Evolutionary conservation across 2,113 vertebrate genomes (phyloP).

Genomic region (Myrmecophaga tridactyla): DNA sequence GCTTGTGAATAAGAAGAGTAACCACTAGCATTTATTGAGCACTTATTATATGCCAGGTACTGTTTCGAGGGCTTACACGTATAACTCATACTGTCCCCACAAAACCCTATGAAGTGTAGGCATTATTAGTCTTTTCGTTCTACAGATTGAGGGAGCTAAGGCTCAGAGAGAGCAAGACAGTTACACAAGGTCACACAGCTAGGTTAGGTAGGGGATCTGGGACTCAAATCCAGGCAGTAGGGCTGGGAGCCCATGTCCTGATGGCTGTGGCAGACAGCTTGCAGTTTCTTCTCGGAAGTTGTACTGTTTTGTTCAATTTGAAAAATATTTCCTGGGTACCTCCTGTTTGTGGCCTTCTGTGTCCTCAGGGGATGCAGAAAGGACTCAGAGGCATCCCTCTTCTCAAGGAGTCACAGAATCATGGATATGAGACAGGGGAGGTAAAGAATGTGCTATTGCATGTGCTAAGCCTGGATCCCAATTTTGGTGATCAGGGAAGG

Average conservation of each 20-base stretch:
- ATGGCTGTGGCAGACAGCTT: neutral
- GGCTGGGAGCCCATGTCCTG: neutral
- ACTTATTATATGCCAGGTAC: constrained; percentile 22
- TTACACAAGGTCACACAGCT: neutral
- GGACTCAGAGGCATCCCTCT: neutral
- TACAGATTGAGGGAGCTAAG: neutral
- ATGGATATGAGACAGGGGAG: neutral
- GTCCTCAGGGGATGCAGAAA: neutral
- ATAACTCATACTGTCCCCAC: neutral
- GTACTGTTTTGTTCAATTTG: neutral
- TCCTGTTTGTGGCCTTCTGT: neutral
- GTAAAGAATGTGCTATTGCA: neutral
- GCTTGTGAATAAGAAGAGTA: constrained; percentile 40
- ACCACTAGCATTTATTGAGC: constrained; percentile 41
- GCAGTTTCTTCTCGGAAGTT: neutral
- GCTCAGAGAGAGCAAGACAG: neutral
- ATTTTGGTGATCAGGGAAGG: neutral
- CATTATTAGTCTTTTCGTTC: neutral
- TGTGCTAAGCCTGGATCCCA: neutral
- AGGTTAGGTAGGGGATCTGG: neutral
- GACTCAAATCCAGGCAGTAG: neutral
- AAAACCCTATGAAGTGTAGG: neutral
- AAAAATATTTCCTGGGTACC: neutral
- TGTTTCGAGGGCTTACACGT: constrained; percentile 16
- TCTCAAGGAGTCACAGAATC: neutral